Base-by-base conservation (phyloP, 2,888 invertebrate genomes). In the Idaea dimidiata region DNA sequence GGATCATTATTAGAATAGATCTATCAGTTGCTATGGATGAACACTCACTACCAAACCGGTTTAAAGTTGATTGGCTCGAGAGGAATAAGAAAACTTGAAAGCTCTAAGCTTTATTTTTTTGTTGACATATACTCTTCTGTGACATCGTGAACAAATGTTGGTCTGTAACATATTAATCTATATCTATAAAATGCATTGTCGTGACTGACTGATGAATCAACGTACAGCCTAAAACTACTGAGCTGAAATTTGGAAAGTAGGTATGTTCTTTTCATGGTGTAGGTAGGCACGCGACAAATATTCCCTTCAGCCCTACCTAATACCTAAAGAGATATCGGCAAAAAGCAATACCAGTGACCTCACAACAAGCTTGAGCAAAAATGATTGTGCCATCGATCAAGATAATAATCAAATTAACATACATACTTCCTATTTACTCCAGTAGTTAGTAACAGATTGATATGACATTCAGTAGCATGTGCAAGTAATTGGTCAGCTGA, bases 391-490 rank as follows among this genome's bases (percentile, higher is more conserved):
- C 14, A 43, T 43, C 43, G 14, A 0, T 32, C 14, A 43, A 43
- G 14, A 14, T 3, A 8, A 8, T 43, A 8, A 43, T 43, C 3
- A 43, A 43, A 43, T 43, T 43, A 43, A 43, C 43, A 43, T 43
- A 14, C 58, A 55, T 59, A 61, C 59, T 54, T 58, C 55, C 58
- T 55, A 63, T 24, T 24, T 5, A 24, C 24, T 24, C 24, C 43
- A 3, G 10, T 43, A 43, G 43, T 43, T 5, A 61, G 59, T 43
- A 14, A 14, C 18, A 57, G 17, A 17, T n/a, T 31, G 31, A 24
- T 33, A 62, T 17, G 55, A 18, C 43, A 43, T 43, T 43, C 43
- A 43, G 10, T 0, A 43, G 14, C 43, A 43, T 43, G 58, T 61
- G 56, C 43, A 59, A 32, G 59, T 61, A 43, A 43, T 58, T 17